These are phyloP conservation scores for Muraenolepis orangiensis DNA, from an alignment of 2,797 vertebrate genomes.

Conservation along the genomic window DNA sequence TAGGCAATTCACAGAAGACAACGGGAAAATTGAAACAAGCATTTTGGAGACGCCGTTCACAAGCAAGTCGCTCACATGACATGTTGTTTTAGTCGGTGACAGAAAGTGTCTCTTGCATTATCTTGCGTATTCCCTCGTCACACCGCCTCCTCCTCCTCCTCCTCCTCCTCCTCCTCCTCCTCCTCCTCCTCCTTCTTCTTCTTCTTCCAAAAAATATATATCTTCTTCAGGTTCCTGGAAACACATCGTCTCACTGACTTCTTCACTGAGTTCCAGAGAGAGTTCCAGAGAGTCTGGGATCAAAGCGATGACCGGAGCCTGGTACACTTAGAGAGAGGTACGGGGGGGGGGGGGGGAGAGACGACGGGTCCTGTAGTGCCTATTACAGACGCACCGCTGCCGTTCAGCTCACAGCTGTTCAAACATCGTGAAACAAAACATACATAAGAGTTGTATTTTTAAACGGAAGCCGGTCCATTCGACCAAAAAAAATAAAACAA, in stretches of 20 bases:
- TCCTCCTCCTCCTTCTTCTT: too few species aligned
- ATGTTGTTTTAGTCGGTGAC: background rate
- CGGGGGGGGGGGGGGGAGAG: too few species aligned
- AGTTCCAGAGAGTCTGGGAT: constrained; percentile 35
- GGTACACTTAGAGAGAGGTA: constrained; percentile 60
- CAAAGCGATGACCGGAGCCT: constrained; percentile 63
- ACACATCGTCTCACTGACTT: background rate
- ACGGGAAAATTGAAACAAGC: background rate
- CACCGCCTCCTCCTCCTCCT: too few species aligned
- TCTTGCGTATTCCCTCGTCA: too few species aligned
- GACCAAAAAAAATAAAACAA: constrained; percentile 63
- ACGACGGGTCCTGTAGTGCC: background rate
- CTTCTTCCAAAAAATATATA: too few species aligned
- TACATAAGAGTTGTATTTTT: constrained; percentile 56
- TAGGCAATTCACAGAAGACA: background rate
- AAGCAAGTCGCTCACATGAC: background rate
- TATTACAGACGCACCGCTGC: constrained; percentile 40
- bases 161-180: too few species aligned
- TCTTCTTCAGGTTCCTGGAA: background rate
- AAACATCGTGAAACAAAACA: constrained; percentile 75
- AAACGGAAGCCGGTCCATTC: constrained; percentile 74
- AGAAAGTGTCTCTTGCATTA: background rate
- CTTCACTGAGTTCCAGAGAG: background rate
- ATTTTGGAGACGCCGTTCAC: background rate
- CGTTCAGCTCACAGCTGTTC: constrained; percentile 70